phyloP scores from a whole-genome alignment of 2,113 vertebrate species.

The Cyanistes caeruleus region DNA sequence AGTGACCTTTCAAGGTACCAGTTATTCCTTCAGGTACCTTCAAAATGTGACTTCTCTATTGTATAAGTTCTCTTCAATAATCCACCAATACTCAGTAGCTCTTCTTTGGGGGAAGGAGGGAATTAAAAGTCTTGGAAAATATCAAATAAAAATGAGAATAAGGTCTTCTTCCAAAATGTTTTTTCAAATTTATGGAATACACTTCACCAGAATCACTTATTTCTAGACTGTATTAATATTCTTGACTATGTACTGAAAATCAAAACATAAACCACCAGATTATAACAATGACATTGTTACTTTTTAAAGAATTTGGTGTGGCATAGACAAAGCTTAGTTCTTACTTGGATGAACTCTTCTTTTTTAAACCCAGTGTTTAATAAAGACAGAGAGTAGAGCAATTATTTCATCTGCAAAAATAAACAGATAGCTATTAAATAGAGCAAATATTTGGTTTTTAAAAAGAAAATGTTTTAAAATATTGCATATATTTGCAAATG shows the following conservation, averaged over 20 bases:
- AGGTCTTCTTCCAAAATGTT: neutral
- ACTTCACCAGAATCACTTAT: neutral
- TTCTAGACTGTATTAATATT: neutral
- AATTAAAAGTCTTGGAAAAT: neutral
- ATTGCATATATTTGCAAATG: conserved; percentile 39
- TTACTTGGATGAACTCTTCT: neutral
- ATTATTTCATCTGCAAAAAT: conserved; percentile 62
- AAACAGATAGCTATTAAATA: conserved; percentile 57
- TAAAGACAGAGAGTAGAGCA: conserved; percentile 9
- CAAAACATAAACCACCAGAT: neutral
- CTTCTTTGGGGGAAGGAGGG: neutral
- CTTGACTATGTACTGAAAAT: neutral
- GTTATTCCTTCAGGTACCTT: neutral
- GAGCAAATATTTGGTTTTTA: conserved; percentile 62
- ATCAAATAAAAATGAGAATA: neutral
- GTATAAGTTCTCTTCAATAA: neutral
- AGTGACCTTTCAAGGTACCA: neutral
- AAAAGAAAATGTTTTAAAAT: conserved; percentile 63
- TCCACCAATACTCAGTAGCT: neutral
- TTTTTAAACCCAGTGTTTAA: conserved; percentile 26
- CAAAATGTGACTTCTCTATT: neutral
- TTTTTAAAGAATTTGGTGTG: neutral
- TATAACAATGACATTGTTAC: neutral
- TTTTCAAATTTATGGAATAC: neutral
- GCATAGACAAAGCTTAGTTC: neutral